Conservation (phyloP, 2,113 vertebrate genomes). For the Elachura formosa region DNA sequence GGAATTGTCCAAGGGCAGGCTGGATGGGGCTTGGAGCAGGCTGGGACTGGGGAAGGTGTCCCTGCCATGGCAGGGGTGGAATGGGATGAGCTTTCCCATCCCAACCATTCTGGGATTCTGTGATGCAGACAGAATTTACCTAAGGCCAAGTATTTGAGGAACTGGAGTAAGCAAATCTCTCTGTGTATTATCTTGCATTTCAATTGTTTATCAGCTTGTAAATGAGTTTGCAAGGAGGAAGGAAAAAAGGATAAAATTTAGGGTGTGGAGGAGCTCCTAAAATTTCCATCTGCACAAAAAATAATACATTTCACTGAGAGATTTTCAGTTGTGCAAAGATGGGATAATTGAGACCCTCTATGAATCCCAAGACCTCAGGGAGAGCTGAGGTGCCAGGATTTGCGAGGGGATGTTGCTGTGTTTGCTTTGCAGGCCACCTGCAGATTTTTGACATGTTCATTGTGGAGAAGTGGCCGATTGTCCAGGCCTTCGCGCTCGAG, state of each 20-base stretch:
- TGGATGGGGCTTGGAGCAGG: fast-evolving
- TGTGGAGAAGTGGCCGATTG: slow-evolving; percentile 95
- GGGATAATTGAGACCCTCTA: too few species aligned
- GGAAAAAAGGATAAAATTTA: not conserved
- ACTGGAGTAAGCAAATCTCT: not conserved
- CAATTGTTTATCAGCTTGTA: not conserved
- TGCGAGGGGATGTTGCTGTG: not conserved
- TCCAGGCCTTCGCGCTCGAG: slow-evolving; percentile 94
- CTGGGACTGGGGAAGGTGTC: not conserved
- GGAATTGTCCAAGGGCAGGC: not conserved
- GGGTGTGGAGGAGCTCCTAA: not conserved
- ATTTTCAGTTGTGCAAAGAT: not conserved
- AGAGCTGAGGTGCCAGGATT: not conserved
- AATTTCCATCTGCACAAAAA: fast-evolving
- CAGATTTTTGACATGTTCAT: slow-evolving; percentile 97
- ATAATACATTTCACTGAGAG: fast-evolving
- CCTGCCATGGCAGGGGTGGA: fast-evolving
- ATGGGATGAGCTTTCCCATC: not conserved
- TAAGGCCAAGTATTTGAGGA: not conserved
- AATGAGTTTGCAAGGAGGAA: not conserved
- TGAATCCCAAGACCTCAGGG: not conserved
- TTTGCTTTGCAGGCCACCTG: slow-evolving; percentile 79
- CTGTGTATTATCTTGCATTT: not conserved
- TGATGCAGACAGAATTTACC: not conserved
- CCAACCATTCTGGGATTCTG: not conserved